Conservation (phyloP, 2,113 vertebrate species). For the Ploceus nigricollis region DNA sequence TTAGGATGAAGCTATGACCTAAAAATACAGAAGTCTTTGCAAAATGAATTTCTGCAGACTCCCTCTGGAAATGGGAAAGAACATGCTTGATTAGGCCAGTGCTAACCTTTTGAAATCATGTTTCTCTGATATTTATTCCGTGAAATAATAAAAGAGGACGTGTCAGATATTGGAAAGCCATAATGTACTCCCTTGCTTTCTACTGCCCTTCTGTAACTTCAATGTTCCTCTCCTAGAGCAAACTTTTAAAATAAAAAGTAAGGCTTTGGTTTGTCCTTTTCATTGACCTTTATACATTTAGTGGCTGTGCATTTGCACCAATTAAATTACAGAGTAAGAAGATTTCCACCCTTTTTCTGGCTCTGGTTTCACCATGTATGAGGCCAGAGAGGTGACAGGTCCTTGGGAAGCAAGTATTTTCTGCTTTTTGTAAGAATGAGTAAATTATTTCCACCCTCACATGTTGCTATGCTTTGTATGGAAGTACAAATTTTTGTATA, state of each 20-base stretch:
- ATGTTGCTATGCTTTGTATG: neutral
- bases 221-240: neutral
- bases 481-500: neutral
- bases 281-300: neutral
- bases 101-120: slow-evolving; percentile 35
- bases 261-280: neutral
- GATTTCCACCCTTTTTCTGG: neutral
- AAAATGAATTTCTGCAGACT: slow-evolving; percentile 12
- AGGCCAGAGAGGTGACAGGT: neutral
- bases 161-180: neutral
- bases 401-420: neutral
- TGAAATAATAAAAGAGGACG: slow-evolving; percentile 39
- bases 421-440: neutral
- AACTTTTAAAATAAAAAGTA: neutral
- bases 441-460: neutral
- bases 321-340: neutral
- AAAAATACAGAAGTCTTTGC: neutral
- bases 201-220: slow-evolving; percentile 14
- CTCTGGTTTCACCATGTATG: neutral
- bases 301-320: neutral
- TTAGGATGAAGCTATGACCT: neutral
- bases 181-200: neutral
- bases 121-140: slow-evolving; percentile 45
- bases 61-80: slow-evolving; percentile 18
- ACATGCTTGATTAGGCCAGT: slow-evolving; percentile 40